phyloP scores from a whole-genome alignment of 2,797 vertebrate genomes.

The Liasis olivaceus region DNA sequence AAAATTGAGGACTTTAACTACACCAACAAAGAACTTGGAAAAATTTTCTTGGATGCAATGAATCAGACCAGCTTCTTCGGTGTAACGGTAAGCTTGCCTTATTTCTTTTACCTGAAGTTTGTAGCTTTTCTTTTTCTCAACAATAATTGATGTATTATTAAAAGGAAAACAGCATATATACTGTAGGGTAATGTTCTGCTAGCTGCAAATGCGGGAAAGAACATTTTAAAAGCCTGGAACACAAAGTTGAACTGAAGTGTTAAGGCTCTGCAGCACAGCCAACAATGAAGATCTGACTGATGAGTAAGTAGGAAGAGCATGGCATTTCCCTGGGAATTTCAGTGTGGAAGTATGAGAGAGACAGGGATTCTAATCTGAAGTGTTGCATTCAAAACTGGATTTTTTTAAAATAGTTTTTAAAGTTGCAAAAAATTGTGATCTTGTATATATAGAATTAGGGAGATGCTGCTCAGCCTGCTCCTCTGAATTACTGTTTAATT shows the following conservation, averaged over 20 bases:
- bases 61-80: constrained; percentile 98
- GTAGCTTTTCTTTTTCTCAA: constrained; percentile 15
- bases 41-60: constrained; percentile 96
- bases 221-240: not conserved
- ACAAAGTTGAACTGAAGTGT: not conserved
- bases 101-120: constrained; percentile 29
- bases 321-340: not conserved
- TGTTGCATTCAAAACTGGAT: not conserved
- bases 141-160: constrained; percentile 19
- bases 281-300: not conserved
- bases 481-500: not conserved
- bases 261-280: not conserved
- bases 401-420: not conserved
- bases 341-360: not conserved
- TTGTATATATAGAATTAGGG: not conserved
- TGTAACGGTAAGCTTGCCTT: constrained; percentile 86
- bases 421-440: not conserved
- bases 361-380: not conserved
- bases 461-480: not conserved
- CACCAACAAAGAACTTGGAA: constrained; percentile 92
- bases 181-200: not conserved
- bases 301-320: not conserved
- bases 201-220: not conserved
- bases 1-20: constrained; percentile 93
- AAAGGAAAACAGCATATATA: not conserved